A percentile compares a stretch with the other conserved stretches of the same genome.
These are phyloP conservation scores for Pachyramphus minor DNA, from an alignment of 2,113 vertebrate species.

Conservation along the genomic window DNA sequence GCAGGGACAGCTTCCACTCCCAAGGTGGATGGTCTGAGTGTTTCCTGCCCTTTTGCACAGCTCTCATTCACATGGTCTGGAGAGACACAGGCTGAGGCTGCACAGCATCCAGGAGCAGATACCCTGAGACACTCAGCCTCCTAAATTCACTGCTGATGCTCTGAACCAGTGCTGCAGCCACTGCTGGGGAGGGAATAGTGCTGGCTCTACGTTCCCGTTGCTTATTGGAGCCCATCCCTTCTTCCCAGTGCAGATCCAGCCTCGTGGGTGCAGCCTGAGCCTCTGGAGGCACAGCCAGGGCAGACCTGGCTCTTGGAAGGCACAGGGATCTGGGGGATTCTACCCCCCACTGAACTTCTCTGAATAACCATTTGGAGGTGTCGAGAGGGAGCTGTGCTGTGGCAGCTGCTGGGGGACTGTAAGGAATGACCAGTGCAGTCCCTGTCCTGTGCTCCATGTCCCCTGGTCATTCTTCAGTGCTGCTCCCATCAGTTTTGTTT, in stretches of 20 bases:
- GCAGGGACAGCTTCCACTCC: neutral
- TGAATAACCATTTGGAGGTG: neutral
- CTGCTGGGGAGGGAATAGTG: neutral
- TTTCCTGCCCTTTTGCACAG: neutral
- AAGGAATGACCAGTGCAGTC: neutral
- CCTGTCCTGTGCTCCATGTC: neutral
- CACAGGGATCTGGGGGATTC: neutral
- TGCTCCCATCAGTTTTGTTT: neutral
- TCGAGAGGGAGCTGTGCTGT: neutral
- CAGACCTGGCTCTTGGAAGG: neutral
- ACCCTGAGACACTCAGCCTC: neutral
- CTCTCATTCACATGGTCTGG: neutral
- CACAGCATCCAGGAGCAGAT: neutral
- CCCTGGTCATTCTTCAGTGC: neutral
- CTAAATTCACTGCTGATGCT: neutral
- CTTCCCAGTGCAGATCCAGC: neutral
- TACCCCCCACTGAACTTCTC: neutral
- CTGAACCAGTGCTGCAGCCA: neutral
- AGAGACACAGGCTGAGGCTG: neutral
- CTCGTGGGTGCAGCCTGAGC: neutral
- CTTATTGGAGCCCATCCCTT: neutral
- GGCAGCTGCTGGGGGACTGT: neutral
- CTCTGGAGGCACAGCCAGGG: neutral
- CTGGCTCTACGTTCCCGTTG: neutral
- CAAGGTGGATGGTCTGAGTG: too few relatives aligned